Base-by-base conservation (phyloP, 1,140 invertebrate genomes). In the Cotesia chilonis region DNA sequence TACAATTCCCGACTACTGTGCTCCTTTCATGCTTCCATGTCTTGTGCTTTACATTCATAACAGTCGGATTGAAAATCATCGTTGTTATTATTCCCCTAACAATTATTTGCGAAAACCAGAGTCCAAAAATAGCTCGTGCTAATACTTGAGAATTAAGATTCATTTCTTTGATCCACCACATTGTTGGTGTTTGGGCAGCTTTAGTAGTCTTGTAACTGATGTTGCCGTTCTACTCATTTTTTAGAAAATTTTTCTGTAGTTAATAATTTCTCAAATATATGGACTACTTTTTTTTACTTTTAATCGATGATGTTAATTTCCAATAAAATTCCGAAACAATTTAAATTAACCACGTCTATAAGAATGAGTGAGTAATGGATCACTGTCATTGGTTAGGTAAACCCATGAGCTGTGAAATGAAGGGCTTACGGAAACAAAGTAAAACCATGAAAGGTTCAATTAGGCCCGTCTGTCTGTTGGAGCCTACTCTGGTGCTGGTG, bases 361-460 rank as follows among this genome's bases (percentile, higher is more conserved):
- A 14, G 17, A 55, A 68, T 68, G 54, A 68, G 52, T 68, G 61
- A 65, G 63, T 51, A 54, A 63, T 71, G 63, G 47, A 65, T 51
- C 17, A 71, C 65, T 66, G 57, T 66, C 70, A 57, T 12, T 37
- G 38, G 57, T 51, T 55, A 37, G 10, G 35, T 28, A 20, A n/a
- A 51, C 65, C 55, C 52, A 57, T 51, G 38, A 51, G 17, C 68
- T 59, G 60, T 59, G 59, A 70, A 70, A 70, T 41, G 70, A 65
- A 63, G 41, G 66, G 12, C 52, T 72, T 72, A 72, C 51, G n/a
- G 35, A 52, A 57, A 73, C 63, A 75, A 72, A 72, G 65, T 64
- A 64, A 68, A 52, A 75, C 54, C 70, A 54, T 68, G 74, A 70
- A 73, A 73, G 74, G 63, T 75, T 73, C 74, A 75, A 75, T 75